phyloP scores from a whole-genome alignment of 2,888 invertebrate genomes.

The Tetragnatha montana region DNA sequence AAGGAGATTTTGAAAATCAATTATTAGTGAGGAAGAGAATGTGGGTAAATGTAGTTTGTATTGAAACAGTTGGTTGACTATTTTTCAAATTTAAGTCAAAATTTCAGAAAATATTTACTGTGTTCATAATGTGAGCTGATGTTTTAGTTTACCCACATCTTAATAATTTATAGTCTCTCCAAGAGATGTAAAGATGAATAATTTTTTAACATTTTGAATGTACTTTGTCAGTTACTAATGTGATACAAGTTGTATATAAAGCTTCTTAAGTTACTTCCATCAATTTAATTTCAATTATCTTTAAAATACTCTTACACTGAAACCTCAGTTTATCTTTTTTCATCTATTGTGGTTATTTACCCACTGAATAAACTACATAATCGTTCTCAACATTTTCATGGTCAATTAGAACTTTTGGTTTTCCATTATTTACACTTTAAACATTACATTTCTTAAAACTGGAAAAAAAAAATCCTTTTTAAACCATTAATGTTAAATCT shows the following conservation, averaged over 20 bases:
- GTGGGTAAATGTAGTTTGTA: too few relatives aligned
- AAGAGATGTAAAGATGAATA: not conserved
- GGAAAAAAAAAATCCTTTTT: too few relatives aligned
- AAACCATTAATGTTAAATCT: too few relatives aligned
- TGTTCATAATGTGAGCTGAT: too few relatives aligned
- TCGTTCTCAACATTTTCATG: not conserved
- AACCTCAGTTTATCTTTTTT: too few relatives aligned
- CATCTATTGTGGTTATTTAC: not conserved
- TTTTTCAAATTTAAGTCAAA: too few relatives aligned
- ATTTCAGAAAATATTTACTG: too few relatives aligned
- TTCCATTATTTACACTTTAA: not conserved
- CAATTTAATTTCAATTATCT: not conserved
- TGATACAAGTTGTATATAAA: constrained; percentile 62
- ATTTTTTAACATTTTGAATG: not conserved
- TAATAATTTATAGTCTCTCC: not conserved
- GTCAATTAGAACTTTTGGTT: not conserved
- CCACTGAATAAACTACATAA: not conserved
- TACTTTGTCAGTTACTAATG: constrained; percentile 23
- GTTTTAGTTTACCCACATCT: too few relatives aligned
- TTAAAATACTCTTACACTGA: too few relatives aligned
- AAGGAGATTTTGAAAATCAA: not conserved
- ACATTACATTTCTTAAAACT: too few relatives aligned
- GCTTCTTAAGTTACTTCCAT: constrained; percentile 27
- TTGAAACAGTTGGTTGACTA: too few relatives aligned
- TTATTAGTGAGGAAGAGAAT: not conserved